These are phyloP conservation scores for Ganaspis sp. DNA, from an alignment of 1,140 invertebrate genomes.

Conservation along the genomic window DNA sequence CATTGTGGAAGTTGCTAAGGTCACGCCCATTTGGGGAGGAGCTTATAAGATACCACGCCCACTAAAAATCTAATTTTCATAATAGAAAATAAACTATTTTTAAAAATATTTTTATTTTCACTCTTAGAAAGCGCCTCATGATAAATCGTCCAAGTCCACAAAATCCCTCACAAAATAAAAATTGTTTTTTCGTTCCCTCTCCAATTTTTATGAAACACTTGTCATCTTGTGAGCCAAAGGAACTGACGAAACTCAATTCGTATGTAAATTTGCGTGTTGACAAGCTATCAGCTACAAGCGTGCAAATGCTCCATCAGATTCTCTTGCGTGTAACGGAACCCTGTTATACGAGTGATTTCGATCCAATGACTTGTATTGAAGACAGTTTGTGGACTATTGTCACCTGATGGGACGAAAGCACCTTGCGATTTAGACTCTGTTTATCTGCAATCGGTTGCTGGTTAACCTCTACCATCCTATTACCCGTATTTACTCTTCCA, in stretches of 20 bases:
- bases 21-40: too few species aligned
- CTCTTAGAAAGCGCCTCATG: too few species aligned
- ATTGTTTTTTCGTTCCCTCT: too few species aligned
- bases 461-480: slow-evolving; percentile 1
- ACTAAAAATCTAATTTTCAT: too few species aligned
- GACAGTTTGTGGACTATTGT: neutral
- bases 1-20: too few species aligned
- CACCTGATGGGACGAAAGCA: neutral
- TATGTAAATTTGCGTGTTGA: neutral
- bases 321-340: neutral
- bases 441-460: neutral
- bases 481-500: neutral
- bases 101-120: too few species aligned
- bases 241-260: neutral
- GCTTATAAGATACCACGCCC: too few species aligned
- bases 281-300: neutral
- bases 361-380: neutral
- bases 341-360: neutral
- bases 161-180: too few species aligned
- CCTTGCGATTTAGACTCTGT: neutral
- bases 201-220: too few species aligned
- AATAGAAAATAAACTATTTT: too few species aligned
- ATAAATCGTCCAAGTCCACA: too few species aligned
- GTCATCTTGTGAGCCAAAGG: neutral
- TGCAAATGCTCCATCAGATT: neutral